A percentile compares a stretch with the other conserved stretches of the same genome.
Conservation (phyloP, 2,888 invertebrate species). For the Oasisia sp. region DNA sequence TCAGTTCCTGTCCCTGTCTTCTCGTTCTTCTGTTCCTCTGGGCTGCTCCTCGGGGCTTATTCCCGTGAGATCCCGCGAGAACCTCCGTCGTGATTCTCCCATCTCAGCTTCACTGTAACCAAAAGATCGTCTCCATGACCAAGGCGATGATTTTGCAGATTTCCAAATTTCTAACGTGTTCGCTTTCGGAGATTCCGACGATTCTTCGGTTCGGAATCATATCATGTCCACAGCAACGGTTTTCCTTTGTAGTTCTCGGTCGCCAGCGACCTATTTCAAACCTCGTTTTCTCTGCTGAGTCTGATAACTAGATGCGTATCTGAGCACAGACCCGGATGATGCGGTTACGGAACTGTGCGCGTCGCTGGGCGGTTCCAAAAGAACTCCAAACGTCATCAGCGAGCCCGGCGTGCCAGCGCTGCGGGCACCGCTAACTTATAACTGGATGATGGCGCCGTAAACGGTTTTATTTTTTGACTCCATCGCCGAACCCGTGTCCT, state of each 20-base stretch:
- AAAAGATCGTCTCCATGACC: too few relatives aligned
- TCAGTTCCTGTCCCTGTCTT: too few relatives aligned
- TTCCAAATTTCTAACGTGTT: neutral
- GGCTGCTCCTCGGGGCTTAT: too few relatives aligned
- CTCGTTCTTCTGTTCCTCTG: too few relatives aligned
- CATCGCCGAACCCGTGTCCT: neutral
- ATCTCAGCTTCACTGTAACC: too few relatives aligned
- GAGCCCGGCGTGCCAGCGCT: neutral
- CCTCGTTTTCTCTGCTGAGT: neutral
- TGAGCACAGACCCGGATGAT: neutral
- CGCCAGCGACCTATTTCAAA: neutral
- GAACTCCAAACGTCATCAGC: neutral
- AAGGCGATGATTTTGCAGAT: neutral
- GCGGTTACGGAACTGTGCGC: neutral
- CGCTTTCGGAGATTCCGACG: too few relatives aligned
- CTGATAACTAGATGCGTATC: neutral
- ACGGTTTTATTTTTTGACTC: slow-evolving; percentile 1
- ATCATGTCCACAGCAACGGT: neutral
- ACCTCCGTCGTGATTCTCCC: too few relatives aligned
- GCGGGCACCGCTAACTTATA: neutral
- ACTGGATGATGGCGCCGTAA: neutral
- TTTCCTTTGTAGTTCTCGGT: too few relatives aligned
- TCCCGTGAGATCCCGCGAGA: too few relatives aligned
- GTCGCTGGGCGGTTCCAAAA: neutral
- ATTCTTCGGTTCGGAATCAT: too few relatives aligned